Evolutionary conservation across 2,113 vertebrate genomes (phyloP).

Genomic region (Pimephales promelas): DNA sequence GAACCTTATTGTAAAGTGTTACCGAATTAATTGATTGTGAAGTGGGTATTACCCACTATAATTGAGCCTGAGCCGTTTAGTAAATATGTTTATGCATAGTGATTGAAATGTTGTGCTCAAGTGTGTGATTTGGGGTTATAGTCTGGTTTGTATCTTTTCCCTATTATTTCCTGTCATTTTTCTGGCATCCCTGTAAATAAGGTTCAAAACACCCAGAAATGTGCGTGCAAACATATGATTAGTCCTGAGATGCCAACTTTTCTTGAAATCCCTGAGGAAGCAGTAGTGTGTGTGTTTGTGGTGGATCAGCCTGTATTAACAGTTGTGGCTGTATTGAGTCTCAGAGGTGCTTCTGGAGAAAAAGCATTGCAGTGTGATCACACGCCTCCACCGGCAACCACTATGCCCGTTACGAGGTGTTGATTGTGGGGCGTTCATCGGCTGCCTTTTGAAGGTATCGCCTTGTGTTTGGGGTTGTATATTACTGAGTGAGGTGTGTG

Average conservation of each 20-base stretch:
- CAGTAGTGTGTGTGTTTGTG: not conserved
- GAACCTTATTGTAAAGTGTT: too few relatives aligned
- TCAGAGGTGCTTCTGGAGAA: constrained; percentile 25
- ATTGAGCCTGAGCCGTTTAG: not conserved
- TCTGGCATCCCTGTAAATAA: not conserved
- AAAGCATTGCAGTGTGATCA: constrained; percentile 2
- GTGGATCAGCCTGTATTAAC: not conserved
- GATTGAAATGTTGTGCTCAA: not conserved
- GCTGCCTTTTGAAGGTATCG: constrained; percentile 67
- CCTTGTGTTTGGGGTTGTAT: constrained; percentile 57
- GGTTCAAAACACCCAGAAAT: not conserved
- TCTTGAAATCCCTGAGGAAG: not conserved
- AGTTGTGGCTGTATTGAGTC: not conserved
- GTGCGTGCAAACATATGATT: not conserved
- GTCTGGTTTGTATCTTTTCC: not conserved
- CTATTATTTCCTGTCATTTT: not conserved
- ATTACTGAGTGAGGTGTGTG: constrained; percentile 59
- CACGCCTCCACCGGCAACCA: not conserved
- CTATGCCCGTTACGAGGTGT: constrained; percentile 68
- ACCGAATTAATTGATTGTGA: too few relatives aligned
- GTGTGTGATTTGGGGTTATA: not conserved
- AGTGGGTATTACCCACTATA: not conserved
- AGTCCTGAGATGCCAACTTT: not conserved
- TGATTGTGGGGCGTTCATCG: constrained; percentile 71
- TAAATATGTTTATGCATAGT: not conserved